Percentiles rank a stretch among this genome's conserved stretches.
phyloP scores from a whole-genome alignment of 2,797 vertebrate genomes.

The Crocodylus rhombifer region DNA sequence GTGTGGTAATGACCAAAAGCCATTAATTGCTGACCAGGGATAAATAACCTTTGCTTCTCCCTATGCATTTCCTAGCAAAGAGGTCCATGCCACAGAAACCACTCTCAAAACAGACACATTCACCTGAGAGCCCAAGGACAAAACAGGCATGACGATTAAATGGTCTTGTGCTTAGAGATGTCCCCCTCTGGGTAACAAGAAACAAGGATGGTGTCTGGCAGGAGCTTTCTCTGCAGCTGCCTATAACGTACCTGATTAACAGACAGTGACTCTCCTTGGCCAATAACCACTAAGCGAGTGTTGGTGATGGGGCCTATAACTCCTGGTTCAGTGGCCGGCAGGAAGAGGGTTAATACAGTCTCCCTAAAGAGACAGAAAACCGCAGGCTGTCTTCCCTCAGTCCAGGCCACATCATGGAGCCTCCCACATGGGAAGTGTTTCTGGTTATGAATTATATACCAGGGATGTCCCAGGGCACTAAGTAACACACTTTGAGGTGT shows the following conservation, averaged over 20 bases:
- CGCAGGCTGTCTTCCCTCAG: conserved; percentile 51
- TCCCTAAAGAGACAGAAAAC: conserved; percentile 38
- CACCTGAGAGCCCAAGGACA: not conserved
- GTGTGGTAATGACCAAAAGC: not conserved
- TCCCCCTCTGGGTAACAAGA: not conserved
- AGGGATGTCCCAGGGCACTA: conserved; percentile 6
- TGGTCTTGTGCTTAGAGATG: not conserved
- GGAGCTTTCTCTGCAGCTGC: not conserved
- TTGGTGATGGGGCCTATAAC: not conserved
- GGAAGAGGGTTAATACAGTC: conserved; percentile 11
- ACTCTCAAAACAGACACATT: not conserved
- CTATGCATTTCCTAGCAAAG: not conserved
- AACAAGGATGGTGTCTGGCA: not conserved
- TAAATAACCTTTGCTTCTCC: not conserved
- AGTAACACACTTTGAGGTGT: not conserved
- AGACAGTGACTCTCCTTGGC: not conserved
- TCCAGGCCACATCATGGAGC: conserved; percentile 57
- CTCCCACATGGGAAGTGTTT: conserved; percentile 61
- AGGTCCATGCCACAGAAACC: not conserved
- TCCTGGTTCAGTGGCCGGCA: not conserved
- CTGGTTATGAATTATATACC: conserved; percentile 59
- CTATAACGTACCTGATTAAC: not conserved
- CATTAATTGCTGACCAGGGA: fast-evolving
- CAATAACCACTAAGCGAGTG: not conserved
- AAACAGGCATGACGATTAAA: not conserved